Evolutionary conservation across 2,113 vertebrate genomes (phyloP).

Genomic region (Pelecanus crispus): DNA sequence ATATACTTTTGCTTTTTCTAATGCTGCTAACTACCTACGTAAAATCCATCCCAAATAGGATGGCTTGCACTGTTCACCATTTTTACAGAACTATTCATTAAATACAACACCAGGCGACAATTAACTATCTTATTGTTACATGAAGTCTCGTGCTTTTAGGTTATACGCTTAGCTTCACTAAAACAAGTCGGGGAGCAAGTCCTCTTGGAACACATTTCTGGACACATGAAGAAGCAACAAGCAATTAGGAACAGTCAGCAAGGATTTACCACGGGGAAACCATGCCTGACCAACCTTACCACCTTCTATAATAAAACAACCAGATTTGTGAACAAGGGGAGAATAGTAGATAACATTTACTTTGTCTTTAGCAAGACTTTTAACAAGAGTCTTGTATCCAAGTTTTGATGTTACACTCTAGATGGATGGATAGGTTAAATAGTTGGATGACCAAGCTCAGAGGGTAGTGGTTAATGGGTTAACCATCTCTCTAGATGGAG

Average conservation of each 20-base stretch:
- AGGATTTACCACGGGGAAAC: not conserved
- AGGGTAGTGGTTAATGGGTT: not conserved
- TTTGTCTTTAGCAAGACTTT: not conserved
- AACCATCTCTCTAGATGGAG: not conserved
- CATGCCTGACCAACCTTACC: not conserved
- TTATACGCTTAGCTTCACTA: not conserved
- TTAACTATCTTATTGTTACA: not conserved
- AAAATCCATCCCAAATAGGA: slow-evolving; percentile 1
- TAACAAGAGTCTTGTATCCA: not conserved
- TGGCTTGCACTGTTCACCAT: not conserved
- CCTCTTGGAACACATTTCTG: not conserved
- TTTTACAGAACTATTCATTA: slow-evolving; percentile 1
- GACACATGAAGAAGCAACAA: not conserved
- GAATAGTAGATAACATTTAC: not conserved
- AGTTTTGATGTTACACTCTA: not conserved
- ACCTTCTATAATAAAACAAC: not conserved
- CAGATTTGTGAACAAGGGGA: not conserved
- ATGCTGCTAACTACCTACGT: not conserved
- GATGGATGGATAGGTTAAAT: not conserved
- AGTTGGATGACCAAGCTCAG: not conserved
- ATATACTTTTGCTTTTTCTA: not conserved
- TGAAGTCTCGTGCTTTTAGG: not conserved
- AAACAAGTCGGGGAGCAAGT: not conserved
- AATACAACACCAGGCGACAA: slow-evolving; percentile 21
- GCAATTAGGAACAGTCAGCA: not conserved